A percentile compares a stretch with the other conserved stretches of the same genome.
phyloP scores from a whole-genome alignment of 92 coral and sea anemone species.

The Heliopora coerulea region DNA sequence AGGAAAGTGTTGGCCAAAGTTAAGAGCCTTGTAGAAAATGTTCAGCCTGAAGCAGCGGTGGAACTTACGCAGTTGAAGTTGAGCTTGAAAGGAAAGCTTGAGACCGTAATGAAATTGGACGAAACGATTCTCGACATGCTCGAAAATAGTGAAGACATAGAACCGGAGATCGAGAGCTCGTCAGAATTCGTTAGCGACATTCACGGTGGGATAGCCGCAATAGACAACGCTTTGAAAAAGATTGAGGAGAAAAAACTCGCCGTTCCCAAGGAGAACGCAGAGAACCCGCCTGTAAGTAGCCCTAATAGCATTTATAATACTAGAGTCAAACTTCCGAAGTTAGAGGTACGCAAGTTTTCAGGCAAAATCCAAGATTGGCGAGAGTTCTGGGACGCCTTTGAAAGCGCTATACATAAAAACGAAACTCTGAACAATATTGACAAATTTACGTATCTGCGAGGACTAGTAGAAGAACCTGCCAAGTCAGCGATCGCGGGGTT shows the following conservation, averaged over 20 bases:
- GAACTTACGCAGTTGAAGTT: too few species aligned
- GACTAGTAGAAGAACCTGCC: constrained; percentile 42
- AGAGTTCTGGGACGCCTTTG: constrained; percentile 60
- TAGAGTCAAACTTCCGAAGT: constrained; percentile 6
- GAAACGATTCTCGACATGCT: constrained; percentile 25
- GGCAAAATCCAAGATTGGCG: constrained; percentile 53
- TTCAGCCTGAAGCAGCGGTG: neutral
- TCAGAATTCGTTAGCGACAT: neutral
- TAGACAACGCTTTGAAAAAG: constrained; percentile 19
- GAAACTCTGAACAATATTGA: constrained; percentile 42
- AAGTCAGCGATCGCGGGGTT: constrained; percentile 47
- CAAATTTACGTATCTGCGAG: constrained; percentile 39
- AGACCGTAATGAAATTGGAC: constrained; percentile 37
- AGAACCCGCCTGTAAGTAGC: neutral
- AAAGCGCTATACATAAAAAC: constrained; percentile 53
- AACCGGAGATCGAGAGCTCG: constrained; percentile 12
- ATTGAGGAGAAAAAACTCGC: too few species aligned
- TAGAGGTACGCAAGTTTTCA: constrained; percentile 31
- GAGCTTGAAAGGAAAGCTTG: constrained; percentile 46
- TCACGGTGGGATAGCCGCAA: constrained; percentile 11
- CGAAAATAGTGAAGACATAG: constrained; percentile 9
- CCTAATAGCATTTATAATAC: neutral
- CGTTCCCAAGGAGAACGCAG: neutral
- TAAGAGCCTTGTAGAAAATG: neutral
- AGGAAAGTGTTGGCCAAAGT: too few species aligned